Percentiles rank a stretch among this genome's conserved stretches.
Conservation (phyloP, 2,888 invertebrate species). For the Vesta saturnalis region DNA sequence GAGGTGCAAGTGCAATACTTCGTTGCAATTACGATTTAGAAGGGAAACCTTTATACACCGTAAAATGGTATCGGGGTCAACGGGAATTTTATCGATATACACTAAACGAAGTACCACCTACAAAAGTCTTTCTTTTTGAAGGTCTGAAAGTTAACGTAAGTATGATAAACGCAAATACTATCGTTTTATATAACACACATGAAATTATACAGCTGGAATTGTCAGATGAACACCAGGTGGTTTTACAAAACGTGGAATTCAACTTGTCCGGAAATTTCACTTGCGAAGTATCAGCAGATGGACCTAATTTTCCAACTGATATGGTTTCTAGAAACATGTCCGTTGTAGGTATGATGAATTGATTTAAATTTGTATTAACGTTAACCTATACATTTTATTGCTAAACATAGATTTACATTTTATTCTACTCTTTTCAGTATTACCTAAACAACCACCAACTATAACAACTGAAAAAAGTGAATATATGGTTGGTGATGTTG, state of each 20-base stretch:
- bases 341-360: conserved; percentile 75
- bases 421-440: conserved; percentile 67
- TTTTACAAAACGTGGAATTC: conserved; percentile 75
- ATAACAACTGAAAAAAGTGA: conserved; percentile 76
- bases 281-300: conserved; percentile 83
- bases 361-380: neutral
- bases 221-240: conserved; percentile 80
- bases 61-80: conserved; percentile 88
- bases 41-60: conserved; percentile 79
- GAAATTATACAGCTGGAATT: conserved; percentile 75
- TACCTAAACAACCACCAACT: conserved; percentile 73
- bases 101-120: conserved; percentile 77
- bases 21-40: conserved; percentile 82
- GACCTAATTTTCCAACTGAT: conserved; percentile 76
- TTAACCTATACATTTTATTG: too few relatives aligned
- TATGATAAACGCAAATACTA: conserved; percentile 58
- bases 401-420: neutral
- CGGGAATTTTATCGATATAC: conserved; percentile 87
- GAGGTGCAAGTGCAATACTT: conserved; percentile 74
- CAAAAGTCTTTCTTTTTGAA: conserved; percentile 77
- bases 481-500: conserved; percentile 78
- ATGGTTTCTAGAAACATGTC: conserved; percentile 74
- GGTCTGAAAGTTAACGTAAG: conserved; percentile 87
- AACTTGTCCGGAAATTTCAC: conserved; percentile 80
- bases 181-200: too few relatives aligned